Evolutionary conservation across 2,888 invertebrate species (phyloP), one percentile per base, ranked within the genome.

Genomic region (Globia sparganii): DNA sequence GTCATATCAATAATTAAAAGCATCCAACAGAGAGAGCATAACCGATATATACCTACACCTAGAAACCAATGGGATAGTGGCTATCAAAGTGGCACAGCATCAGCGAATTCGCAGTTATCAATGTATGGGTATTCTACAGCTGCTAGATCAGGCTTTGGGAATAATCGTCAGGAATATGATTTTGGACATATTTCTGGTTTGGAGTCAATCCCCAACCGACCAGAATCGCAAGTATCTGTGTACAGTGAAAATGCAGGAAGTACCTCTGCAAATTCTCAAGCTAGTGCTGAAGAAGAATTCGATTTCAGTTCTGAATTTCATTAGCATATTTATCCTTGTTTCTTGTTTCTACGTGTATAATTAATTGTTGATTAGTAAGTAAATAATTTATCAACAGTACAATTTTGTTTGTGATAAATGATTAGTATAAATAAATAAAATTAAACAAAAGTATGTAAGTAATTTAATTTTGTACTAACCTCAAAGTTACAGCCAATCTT

Each of bases 21-120:
- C 72, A 86, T 82, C 70, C 84, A 85, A 83, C 86, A 82, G 71
- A 81, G 80, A 85, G 72, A 83, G 85, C 73, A 75, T 83, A 84
- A 70, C 75, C 85, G 75, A 72, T 86, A 86, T 82, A 84, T 82
- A 86, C 84, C 80, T 86, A 84, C 80, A 84, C 74, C 84, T 70
- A 84, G 82, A 86, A 84, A 86, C 86, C 84, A 82, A 86, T 80
- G 84, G 84, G 81, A 85, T 85, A 73, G 78, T 73, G 85, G 86
- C 84, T 74, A 84, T 82, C 86, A 86, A 86, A 68, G 37, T 68
- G 68, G 68, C 56, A 56, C 37, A 13, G 53, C 68, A 68, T 21
- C 56, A 9, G 68, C 68, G 37, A 56, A 70, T 59, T 28, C 70
- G 43, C 43, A 70, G 59, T 59, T 59, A 31, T 71, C 62, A 62